Evolutionary conservation across 2,113 vertebrate genomes (phyloP).

Genomic region (Caranx melampygus): DNA sequence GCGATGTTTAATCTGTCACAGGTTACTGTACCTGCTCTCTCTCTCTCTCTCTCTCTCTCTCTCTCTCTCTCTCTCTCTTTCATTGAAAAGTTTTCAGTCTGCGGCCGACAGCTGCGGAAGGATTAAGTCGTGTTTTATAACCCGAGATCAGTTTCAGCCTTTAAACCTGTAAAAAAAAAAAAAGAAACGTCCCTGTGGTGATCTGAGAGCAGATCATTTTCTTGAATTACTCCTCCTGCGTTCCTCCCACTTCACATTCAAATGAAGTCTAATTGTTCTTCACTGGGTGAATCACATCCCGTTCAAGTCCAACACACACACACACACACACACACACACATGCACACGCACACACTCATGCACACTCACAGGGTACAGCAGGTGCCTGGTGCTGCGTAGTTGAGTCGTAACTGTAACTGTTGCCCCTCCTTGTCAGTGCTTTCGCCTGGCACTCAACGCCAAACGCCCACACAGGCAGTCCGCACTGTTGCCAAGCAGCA

Average conservation of each 20-base stretch:
- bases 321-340: not conserved
- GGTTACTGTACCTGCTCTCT: not conserved
- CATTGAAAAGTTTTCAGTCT: constrained; percentile 11
- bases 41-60: too few species aligned
- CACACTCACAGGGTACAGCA: constrained; percentile 48
- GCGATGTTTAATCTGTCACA: not conserved
- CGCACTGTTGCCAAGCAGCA: constrained; percentile 83
- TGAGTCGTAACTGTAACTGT: constrained; percentile 68
- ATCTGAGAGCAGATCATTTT: constrained; percentile 27
- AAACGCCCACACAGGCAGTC: constrained; percentile 79
- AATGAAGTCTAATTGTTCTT: constrained; percentile 55
- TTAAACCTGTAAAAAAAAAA: too few species aligned
- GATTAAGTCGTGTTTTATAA: constrained; percentile 13
- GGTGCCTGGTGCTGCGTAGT: constrained; percentile 61
- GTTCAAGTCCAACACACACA: constrained; percentile 20
- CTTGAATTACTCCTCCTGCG: constrained; percentile 39
- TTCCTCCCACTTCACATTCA: constrained; percentile 44
- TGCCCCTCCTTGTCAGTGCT: constrained; percentile 74
- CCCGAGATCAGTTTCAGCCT: constrained; percentile 31
- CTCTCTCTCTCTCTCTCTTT: not conserved
- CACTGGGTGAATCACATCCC: constrained; percentile 32
- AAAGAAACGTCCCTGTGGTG: too few species aligned
- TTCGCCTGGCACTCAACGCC: constrained; percentile 74
- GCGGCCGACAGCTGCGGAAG: not conserved
- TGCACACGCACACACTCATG: constrained; percentile 23